These are phyloP conservation scores for Ptychochromis oligacanthus DNA, from an alignment of 2,113 vertebrate species.

Conservation along the genomic window DNA sequence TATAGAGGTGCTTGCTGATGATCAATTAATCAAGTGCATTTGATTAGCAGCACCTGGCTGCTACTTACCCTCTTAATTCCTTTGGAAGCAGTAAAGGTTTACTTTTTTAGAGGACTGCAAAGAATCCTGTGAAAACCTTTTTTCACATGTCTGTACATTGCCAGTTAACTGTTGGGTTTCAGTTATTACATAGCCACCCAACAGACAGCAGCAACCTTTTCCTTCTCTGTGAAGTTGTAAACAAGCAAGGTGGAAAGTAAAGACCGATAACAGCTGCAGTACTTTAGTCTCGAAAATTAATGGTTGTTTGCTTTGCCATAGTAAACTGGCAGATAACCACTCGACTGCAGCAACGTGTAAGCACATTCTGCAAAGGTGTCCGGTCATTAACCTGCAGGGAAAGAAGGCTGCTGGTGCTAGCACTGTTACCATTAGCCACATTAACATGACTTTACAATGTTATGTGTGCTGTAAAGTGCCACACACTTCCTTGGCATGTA, in stretches of 20 bases:
- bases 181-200: neutral
- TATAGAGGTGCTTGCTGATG: neutral
- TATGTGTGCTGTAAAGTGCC: neutral
- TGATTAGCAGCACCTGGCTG: neutral
- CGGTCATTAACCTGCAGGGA: neutral
- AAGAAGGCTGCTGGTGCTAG: neutral
- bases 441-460: neutral
- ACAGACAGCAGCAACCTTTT: neutral
- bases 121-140: neutral
- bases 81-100: too few relatives aligned
- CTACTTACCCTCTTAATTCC: neutral
- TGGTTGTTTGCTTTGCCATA: constrained; percentile 6
- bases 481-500: neutral
- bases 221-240: constrained; percentile 2
- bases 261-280: neutral
- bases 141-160: neutral
- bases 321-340: constrained; percentile 5
- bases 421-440: neutral
- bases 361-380: neutral
- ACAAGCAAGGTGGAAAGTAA: constrained; percentile 2
- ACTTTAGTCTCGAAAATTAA: neutral
- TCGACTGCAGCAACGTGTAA: neutral
- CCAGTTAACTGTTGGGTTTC: neutral
- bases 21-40: neutral
- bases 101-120: neutral